Percentiles rank a stretch among this genome's conserved stretches.
These are phyloP conservation scores for Lindbergichthys nudifrons DNA, from an alignment of 2,797 vertebrate genomes.

Conservation along the genomic window DNA sequence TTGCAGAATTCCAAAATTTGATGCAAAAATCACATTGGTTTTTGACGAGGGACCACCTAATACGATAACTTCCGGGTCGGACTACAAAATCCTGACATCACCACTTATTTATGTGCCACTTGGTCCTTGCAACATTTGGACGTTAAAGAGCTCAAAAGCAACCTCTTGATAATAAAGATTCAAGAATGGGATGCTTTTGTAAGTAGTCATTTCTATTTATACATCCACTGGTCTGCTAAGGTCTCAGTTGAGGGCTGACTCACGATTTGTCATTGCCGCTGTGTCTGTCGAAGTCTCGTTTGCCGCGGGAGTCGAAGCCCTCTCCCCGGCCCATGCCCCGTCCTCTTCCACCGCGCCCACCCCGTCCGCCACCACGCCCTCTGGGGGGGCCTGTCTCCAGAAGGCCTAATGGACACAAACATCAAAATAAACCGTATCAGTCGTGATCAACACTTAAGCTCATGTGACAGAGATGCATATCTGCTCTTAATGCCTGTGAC, in stretches of 20 bases:
- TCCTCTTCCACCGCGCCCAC: slow-evolving; percentile 92
- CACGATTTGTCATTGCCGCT: slow-evolving; percentile 96
- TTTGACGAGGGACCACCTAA: no score
- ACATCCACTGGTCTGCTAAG: not conserved
- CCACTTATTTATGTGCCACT: no score
- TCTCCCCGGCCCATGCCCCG: slow-evolving; percentile 95
- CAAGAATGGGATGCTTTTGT: not conserved
- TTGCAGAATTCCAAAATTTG: no score
- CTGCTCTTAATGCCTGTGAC: not conserved
- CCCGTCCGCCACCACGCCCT: slow-evolving; percentile 92
- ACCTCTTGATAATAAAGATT: not conserved
- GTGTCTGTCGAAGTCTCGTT: slow-evolving; percentile 97
- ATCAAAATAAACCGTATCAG: not conserved
- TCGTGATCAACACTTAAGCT: not conserved
- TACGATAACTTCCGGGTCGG: no score
- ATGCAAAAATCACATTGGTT: no score
- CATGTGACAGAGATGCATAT: not conserved
- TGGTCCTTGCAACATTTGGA: not conserved
- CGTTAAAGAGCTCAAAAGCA: not conserved
- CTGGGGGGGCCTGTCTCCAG: slow-evolving; percentile 91
- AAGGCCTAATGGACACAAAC: slow-evolving; percentile 81
- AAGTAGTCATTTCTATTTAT: not conserved
- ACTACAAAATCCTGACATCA: no score
- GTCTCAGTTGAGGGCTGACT: slow-evolving; percentile 77
- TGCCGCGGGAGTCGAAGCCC: slow-evolving; percentile 96